phyloP scores from a whole-genome alignment of 2,888 invertebrate genomes.

The Dasysyrphus albostriatus region DNA sequence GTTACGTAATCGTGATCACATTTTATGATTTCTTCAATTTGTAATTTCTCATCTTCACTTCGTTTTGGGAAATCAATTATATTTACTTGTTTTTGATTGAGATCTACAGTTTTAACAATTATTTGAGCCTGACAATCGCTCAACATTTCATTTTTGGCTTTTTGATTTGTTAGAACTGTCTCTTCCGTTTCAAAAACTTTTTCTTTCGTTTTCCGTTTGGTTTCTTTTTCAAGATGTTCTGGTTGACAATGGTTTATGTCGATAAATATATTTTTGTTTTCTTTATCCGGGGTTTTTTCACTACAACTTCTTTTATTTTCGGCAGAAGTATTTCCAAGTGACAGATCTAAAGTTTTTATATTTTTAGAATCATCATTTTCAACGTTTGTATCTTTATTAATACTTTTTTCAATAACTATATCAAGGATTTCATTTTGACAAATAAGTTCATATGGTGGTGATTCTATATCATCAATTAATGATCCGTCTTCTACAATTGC shows the following conservation, averaged over 20 bases:
- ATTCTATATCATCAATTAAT: slow-evolving; percentile 55
- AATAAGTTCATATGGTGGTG: slow-evolving; percentile 60
- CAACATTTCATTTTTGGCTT: background rate
- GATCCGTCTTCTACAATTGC: slow-evolving; percentile 9
- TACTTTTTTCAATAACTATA: too few species aligned
- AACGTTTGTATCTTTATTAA: background rate
- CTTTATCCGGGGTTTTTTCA: background rate
- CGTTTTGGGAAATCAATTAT: background rate
- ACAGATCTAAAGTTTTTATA: background rate
- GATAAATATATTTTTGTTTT: background rate
- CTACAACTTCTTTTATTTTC: background rate
- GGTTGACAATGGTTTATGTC: background rate
- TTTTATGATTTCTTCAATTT: slow-evolving; percentile 2
- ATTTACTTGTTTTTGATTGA: background rate
- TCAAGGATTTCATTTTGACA: background rate
- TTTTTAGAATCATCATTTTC: background rate
- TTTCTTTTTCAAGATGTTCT: background rate
- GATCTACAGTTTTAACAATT: background rate
- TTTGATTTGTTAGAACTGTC: background rate
- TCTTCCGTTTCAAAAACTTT: background rate
- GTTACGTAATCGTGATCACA: slow-evolving; percentile 24
- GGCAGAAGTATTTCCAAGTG: background rate
- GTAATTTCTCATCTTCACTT: background rate
- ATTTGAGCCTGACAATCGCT: background rate
- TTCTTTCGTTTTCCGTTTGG: background rate